Conservation (phyloP, 2,797 vertebrate genomes). For the Pseudotriccus pelzelni region DNA sequence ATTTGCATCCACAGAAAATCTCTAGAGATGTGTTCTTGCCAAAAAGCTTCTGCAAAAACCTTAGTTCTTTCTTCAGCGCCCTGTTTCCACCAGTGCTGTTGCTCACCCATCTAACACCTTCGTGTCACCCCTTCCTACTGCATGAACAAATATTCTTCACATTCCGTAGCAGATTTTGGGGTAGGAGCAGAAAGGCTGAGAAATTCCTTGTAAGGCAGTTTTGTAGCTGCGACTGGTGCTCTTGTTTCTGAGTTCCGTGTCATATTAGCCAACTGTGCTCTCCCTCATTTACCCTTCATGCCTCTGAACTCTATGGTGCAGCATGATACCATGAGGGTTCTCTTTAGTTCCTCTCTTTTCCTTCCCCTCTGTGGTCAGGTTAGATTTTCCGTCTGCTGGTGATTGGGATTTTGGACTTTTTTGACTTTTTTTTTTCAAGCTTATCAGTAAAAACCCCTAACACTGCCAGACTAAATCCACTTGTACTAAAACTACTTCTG, state of each 20-base stretch:
- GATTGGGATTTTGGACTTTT: background rate
- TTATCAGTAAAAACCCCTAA: background rate
- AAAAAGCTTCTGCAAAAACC: background rate
- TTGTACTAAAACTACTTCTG: background rate
- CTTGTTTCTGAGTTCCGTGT: background rate
- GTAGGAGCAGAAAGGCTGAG: background rate
- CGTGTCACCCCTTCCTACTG: conserved; percentile 19
- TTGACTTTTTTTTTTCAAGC: background rate
- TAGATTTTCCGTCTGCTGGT: background rate
- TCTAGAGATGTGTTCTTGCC: background rate
- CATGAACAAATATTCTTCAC: conserved; percentile 3
- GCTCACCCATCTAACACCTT: background rate
- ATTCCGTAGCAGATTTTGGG: background rate
- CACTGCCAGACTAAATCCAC: background rate
- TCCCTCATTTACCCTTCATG: background rate
- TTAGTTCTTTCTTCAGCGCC: background rate
- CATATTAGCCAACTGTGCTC: background rate
- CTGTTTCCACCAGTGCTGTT: background rate
- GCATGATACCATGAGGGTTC: background rate
- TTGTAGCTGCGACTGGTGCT: background rate
- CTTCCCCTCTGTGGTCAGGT: background rate
- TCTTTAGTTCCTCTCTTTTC: background rate
- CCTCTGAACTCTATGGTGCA: background rate
- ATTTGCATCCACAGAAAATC: background rate
- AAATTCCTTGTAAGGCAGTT: conserved; percentile 13